A percentile compares a stretch with the other conserved stretches of the same genome.
phyloP scores from a whole-genome alignment of 2,888 invertebrate species.

The Drosophila meridionalis region DNA sequence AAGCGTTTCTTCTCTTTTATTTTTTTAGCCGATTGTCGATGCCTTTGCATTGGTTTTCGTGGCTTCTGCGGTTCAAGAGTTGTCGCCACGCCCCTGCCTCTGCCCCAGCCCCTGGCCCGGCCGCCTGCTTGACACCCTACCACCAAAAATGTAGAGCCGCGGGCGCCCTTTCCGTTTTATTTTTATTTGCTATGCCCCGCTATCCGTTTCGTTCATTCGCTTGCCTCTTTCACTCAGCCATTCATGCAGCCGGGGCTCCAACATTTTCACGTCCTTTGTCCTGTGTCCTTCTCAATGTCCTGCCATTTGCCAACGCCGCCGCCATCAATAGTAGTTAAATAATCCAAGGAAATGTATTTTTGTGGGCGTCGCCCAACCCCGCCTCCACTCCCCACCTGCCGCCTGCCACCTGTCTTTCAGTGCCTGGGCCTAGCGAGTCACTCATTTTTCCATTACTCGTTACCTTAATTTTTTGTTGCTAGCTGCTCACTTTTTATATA shows the following conservation, averaged over 20 bases:
- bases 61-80: constrained; percentile 36
- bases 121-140: background rate
- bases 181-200: constrained; percentile 34
- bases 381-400: background rate
- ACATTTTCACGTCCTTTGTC: constrained; percentile 25
- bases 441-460: constrained; percentile 48
- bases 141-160: constrained; percentile 8
- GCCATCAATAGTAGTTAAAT: constrained; percentile 71
- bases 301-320: constrained; percentile 22
- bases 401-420: constrained; percentile 10
- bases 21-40: constrained; percentile 40
- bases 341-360: constrained; percentile 73
- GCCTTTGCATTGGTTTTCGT: constrained; percentile 50
- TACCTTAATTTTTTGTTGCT: constrained; percentile 12
- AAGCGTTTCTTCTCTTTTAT: constrained; percentile 13
- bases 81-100: constrained; percentile 1
- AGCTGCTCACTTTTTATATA: constrained; percentile 9
- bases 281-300: constrained; percentile 26
- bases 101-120: background rate
- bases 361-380: constrained; percentile 53
- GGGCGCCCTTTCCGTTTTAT: constrained; percentile 34
- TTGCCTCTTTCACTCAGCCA: constrained; percentile 41
- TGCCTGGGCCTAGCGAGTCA: constrained; percentile 13
- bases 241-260: constrained; percentile 40
- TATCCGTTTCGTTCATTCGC: constrained; percentile 21